Conservation (phyloP, 2,888 invertebrate genomes). For the Nasonia oneida region DNA sequence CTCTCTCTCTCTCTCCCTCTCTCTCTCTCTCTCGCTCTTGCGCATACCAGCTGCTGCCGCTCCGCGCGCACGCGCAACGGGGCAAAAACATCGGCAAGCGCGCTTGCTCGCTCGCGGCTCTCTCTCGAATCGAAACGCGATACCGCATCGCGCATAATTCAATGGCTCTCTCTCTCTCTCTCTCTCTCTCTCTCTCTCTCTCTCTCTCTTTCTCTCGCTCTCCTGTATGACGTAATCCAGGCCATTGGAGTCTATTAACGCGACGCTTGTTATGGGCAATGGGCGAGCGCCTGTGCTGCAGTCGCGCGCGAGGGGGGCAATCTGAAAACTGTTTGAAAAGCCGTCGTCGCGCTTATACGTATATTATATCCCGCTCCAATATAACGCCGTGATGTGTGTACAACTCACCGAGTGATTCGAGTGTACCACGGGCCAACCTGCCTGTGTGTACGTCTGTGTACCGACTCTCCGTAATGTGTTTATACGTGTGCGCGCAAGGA, state of each 20-base stretch:
- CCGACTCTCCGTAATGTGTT: neutral
- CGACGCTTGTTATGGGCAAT: constrained; percentile 57
- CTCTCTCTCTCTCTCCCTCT: constrained; percentile 24
- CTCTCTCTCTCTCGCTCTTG: constrained; percentile 15
- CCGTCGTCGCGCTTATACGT: neutral
- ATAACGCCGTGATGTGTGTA: no score
- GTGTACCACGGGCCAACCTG: neutral
- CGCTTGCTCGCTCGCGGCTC: neutral
- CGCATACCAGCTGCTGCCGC: neutral
- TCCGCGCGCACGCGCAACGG: constrained; percentile 15
- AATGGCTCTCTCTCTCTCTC: constrained; percentile 39
- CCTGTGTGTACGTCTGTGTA: neutral
- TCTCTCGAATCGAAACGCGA: constrained; percentile 53
- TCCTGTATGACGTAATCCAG: constrained; percentile 59
- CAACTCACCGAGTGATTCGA: neutral
- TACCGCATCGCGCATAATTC: constrained; percentile 58
- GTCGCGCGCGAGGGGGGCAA: constrained; percentile 10
- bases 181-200: constrained; percentile 16
- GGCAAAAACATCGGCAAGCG: constrained; percentile 18
- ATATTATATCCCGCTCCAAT: neutral
- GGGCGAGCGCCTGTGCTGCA: neutral
- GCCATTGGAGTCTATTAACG: constrained; percentile 59
- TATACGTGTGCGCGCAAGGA: neutral
- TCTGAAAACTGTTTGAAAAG: constrained; percentile 46
- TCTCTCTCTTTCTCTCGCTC: constrained; percentile 10